Percentiles rank a stretch among this genome's conserved stretches.
Evolutionary conservation across 2,888 invertebrate genomes (phyloP).

Genomic region (Andrena camellia): DNA sequence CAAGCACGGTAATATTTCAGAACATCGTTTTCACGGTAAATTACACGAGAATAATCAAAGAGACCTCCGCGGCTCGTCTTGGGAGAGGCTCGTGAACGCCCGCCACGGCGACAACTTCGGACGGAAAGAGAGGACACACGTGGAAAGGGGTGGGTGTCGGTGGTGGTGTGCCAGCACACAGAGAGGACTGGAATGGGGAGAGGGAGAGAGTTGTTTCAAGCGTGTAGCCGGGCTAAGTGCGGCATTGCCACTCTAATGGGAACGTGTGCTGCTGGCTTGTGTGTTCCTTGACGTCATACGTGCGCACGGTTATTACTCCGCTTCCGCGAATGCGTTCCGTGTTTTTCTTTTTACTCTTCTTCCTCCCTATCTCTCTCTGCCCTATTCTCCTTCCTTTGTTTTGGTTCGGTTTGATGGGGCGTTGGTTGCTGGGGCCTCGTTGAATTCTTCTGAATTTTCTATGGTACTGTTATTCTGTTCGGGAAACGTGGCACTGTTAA

Average conservation of each 20-base stretch:
- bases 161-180: background rate
- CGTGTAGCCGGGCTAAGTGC: slow-evolving; percentile 51
- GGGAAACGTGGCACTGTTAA: background rate
- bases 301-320: slow-evolving; percentile 53
- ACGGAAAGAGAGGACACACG: slow-evolving; percentile 31
- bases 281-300: slow-evolving; percentile 55
- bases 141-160: background rate
- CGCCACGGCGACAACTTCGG: slow-evolving; percentile 46
- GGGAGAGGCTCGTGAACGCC: slow-evolving; percentile 54
- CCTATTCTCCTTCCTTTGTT: background rate
- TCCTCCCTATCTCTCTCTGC: background rate
- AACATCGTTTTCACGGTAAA: slow-evolving; percentile 72
- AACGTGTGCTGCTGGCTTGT: slow-evolving; percentile 40
- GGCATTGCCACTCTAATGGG: slow-evolving; percentile 61
- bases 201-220: slow-evolving; percentile 51
- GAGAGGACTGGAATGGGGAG: background rate
- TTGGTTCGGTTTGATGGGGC: background rate
- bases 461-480: background rate
- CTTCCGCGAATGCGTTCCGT: slow-evolving; percentile 11
- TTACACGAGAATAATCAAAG: slow-evolving; percentile 76
- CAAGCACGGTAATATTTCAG: slow-evolving; percentile 72
- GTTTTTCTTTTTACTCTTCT: slow-evolving; percentile 2
- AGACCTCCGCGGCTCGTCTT: slow-evolving; percentile 56
- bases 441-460: background rate
- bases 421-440: background rate